These are phyloP conservation scores for Eulithis prunata DNA, from an alignment of 2,888 invertebrate species.

Conservation along the genomic window DNA sequence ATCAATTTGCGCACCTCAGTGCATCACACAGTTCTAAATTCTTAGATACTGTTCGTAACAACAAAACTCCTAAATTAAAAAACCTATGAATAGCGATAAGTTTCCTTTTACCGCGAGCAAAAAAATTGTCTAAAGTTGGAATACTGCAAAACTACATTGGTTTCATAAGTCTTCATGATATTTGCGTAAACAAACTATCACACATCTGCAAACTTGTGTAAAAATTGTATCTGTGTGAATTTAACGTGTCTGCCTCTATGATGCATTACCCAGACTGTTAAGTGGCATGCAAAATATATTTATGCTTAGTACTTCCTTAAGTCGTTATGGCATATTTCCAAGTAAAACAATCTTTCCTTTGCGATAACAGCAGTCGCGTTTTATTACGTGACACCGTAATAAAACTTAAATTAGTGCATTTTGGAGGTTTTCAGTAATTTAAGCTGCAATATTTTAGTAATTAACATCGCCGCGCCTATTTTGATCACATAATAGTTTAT, in stretches of 20 bases:
- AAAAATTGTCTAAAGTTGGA: too few species aligned
- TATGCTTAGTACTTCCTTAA: slow-evolving; percentile 81
- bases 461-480: background rate
- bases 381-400: slow-evolving; percentile 71
- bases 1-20: too few species aligned
- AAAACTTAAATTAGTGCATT: slow-evolving; percentile 65
- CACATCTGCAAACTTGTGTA: background rate
- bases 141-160: too few species aligned
- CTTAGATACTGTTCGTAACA: too few species aligned
- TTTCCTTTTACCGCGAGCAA: too few species aligned
- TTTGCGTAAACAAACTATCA: slow-evolving; percentile 1
- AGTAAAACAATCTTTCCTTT: slow-evolving; percentile 80
- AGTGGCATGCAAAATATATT: slow-evolving; percentile 83
- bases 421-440: slow-evolving; percentile 28
- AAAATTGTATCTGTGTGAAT: slow-evolving; percentile 46
- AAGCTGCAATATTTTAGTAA: slow-evolving; percentile 7
- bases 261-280: slow-evolving; percentile 76
- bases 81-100: too few species aligned
- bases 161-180: too few species aligned
- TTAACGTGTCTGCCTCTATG: slow-evolving; percentile 62
- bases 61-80: too few species aligned
- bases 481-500: too few species aligned
- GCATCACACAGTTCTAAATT: too few species aligned
- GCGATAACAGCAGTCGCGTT: slow-evolving; percentile 71
- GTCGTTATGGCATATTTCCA: slow-evolving; percentile 79